Evolutionary conservation across 2,888 invertebrate genomes (phyloP), one percentile per base, ranked within the genome.

Genomic region (Erebia palarica): DNA sequence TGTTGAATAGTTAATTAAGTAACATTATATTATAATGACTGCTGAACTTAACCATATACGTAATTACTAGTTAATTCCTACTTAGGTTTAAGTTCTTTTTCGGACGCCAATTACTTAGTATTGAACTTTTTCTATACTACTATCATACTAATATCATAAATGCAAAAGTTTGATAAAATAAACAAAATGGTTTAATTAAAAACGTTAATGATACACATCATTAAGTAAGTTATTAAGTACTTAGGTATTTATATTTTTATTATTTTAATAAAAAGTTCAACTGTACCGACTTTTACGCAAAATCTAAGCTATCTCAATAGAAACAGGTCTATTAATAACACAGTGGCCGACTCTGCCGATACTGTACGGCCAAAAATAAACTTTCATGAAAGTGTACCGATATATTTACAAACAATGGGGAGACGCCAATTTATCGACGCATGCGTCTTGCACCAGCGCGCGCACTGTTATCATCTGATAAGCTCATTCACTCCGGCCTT

Each of bases 361-460:
- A 58, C 11, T 42, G 36, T 42, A 44, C 2, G 27, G 53, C 65
- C 65, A 3, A 57, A 18, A 65, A 55, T 63, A 49, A 63, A 65
- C 65, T 27, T 51, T 53, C 49, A 64, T 64, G 51, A 36, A 64
- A 27, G 51, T n/a, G 60, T 42, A 51, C 14, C 59, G 63, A 72
- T 77, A 69, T 82, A 81, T 84, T 85, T 84, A 84, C 81, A 81
- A 84, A 85, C 84, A 85, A 82, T 76, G 75, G 51, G 53, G 61
- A 76, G 77, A 81, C 81, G 84, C 84, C 85, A 77, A 87, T 87
- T 81, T 80, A 82, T 84, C 79, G 78, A 80, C 90, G 88, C 90
- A 88, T 86, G 90, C 88, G 90, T 80, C 36, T 36, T 76, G 61
- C 65, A 68, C 60, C 73, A 72, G 76, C 76, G 76, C 77, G 76